These are phyloP conservation scores for Polydrusus tereticollis DNA, from an alignment of 2,888 invertebrate genomes.

Conservation along the genomic window DNA sequence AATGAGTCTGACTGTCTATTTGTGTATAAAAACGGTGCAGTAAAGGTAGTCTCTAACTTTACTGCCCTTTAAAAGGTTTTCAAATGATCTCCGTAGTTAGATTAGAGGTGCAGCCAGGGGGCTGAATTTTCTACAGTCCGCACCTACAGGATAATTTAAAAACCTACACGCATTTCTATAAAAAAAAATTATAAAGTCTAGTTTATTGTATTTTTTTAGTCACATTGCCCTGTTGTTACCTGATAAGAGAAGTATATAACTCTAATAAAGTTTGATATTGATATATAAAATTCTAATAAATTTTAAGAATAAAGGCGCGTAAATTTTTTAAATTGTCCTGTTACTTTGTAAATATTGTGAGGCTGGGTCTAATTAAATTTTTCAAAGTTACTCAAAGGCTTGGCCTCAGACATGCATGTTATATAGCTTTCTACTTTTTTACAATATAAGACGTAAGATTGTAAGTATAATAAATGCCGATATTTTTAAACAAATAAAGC, in stretches of 20 bases:
- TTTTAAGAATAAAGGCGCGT: constrained; percentile 9
- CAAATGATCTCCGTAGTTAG: constrained; percentile 68
- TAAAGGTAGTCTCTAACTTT: constrained; percentile 48
- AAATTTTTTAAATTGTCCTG: constrained; percentile 44
- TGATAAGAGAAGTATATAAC: constrained; percentile 10
- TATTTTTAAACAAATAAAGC: constrained; percentile 67
- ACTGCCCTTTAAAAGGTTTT: constrained; percentile 65
- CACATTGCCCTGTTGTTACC: constrained; percentile 27
- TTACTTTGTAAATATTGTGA: constrained; percentile 45
- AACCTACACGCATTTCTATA: constrained; percentile 25
- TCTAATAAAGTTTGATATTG: constrained; percentile 15
- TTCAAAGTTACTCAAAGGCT: constrained; percentile 27
- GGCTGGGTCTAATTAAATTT: constrained; percentile 34
- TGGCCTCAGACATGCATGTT: constrained; percentile 55
- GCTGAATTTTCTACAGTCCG: constrained; percentile 64
- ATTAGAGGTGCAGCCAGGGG: constrained; percentile 64
- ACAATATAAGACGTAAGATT: constrained; percentile 53
- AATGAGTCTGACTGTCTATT: constrained; percentile 60
- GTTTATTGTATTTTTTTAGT: constrained; percentile 30
- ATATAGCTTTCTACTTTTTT: constrained; percentile 63
- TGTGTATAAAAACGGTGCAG: constrained; percentile 56
- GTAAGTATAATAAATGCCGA: constrained; percentile 60
- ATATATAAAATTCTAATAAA: constrained; percentile 14
- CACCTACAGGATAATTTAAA: constrained; percentile 56
- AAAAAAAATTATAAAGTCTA: constrained; percentile 34